Conservation (phyloP, 2,113 vertebrate genomes). For the Ahaetulla prasina region DNA sequence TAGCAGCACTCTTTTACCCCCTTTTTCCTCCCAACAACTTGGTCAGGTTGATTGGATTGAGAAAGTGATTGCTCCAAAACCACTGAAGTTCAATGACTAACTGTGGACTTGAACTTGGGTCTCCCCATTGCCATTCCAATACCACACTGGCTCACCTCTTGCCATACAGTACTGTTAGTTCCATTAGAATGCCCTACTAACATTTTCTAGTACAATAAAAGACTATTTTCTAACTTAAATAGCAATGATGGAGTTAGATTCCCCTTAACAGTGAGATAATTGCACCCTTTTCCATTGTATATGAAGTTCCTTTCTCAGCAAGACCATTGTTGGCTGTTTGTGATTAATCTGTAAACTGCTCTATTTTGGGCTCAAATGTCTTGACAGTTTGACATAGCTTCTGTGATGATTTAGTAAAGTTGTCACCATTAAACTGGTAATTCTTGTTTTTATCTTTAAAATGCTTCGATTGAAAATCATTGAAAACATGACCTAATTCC, state of each 20-base stretch:
- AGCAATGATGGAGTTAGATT: not conserved
- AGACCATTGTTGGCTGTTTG: not conserved
- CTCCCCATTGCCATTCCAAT: not conserved
- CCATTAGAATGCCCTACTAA: not conserved
- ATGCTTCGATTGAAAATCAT: conserved; percentile 40
- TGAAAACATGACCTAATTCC: conserved; percentile 41
- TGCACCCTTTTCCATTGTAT: not conserved
- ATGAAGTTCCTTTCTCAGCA: fast-evolving
- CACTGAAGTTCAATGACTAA: not conserved
- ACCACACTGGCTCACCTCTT: not conserved
- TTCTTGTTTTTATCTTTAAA: not conserved
- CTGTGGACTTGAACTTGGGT: not conserved
- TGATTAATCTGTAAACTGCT: conserved; percentile 41
- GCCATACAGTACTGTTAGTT: not conserved
- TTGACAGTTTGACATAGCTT: conserved; percentile 7
- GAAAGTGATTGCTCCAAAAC: not conserved
- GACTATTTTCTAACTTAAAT: not conserved
- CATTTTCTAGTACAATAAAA: fast-evolving
- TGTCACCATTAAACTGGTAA: not conserved
- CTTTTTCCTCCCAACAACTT: not conserved
- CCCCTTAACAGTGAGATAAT: not conserved
- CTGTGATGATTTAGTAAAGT: conserved; percentile 34
- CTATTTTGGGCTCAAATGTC: not conserved
- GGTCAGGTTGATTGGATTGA: not conserved
- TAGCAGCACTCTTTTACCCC: not conserved